Evolutionary conservation across 2,113 vertebrate genomes (phyloP), one percentile per base, ranked within the genome.

Genomic region (Brachypodius melanocephalos): DNA sequence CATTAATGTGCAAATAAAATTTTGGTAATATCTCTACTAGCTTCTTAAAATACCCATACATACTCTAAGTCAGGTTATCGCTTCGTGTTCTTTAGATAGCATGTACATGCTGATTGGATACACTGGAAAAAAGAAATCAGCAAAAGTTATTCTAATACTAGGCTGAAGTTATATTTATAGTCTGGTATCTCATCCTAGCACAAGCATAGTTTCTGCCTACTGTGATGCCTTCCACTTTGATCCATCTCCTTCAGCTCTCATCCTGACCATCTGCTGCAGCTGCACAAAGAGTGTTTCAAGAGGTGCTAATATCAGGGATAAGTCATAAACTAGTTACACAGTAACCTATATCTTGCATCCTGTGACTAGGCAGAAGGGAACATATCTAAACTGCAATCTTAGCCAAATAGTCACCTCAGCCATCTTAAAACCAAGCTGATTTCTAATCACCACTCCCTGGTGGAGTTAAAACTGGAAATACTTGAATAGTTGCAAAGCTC

Each of bases 201-300:
- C 55, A 77, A 84, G 78, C 34, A 81, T 34, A 57, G 49, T 42
- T 62, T 83, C 78, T 93, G 85, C 81, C 65, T 69, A 74, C 88
- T 94, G 51, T 66, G 71, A 78, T 85, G 90, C 82, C 55, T 97
- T 94, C 46, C 32, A 76, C 57, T 68, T 69, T 43, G 93, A 94
- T 91, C 85, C 54, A 22, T 63, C 52, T 88, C 91, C 67, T 91
- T 71, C 14, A 0, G 43, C 59, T 86, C 72, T 45, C 76, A 67
- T 69, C 71, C 88, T 48, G 67, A 81, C 88, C 94, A 96, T 94
- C 94, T 95, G 91, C 88, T 69, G 55, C 93, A 85, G 78, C 85
- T 84, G 65, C 51, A 91, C 55, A 63, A 84, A 52, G 55, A 62
- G 38, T 2, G n/a, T 71, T 90, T 63, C 76, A 42, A 34, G 72